Evolutionary conservation across 2,113 vertebrate species (phyloP), one percentile per base, ranked within the genome.

Genomic region (Eolophus roseicapilla): DNA sequence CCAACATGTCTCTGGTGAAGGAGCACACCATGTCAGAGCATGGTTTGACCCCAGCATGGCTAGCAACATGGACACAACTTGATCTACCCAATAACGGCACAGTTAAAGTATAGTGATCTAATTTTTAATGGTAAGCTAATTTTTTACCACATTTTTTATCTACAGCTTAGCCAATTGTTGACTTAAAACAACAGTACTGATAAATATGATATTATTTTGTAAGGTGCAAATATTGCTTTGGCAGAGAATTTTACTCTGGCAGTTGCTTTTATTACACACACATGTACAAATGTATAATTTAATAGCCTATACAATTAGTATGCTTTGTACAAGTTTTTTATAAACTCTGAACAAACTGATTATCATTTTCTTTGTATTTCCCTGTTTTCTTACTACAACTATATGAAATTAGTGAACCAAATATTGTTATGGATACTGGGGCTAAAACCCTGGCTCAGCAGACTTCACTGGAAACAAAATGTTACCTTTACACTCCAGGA

Each of bases 371-470:
- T 53, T 53, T 7, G 47, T 63, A 52, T 49, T 84, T 70, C 19
- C 7, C 10, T 17, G 2, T n/a, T 90, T 74, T 74, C 9, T 7
- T 17, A 52, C 6, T 17, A 35, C 8, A 73, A 29, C 28, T n/a
- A 23, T 11, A 87, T 70, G 75, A 90, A 53, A 75, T 43, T 9
- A 41, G 13, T 27, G 13, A 63, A 41, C 8, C n/a, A 81, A 76
- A 17, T 46, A 74, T 6, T 76, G 1, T 43, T 39, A 68, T 1
- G 6, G 33, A 18, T 44, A 46, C 1, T 3, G 13, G n/a, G 4
- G 13, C 21, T 19, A 65, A 90, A 92, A 52, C 2, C 15, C 18
- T 62, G 27, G 15, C 41, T 62, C 63, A 68, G 37, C 28, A 87
- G 44, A 82, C 29, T 79, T 44, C 7, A n/a, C 12, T 53, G 67